Evolutionary conservation across 2,888 invertebrate species (phyloP), one percentile per base, ranked within the genome.

Genomic region (Gibbula magus): DNA sequence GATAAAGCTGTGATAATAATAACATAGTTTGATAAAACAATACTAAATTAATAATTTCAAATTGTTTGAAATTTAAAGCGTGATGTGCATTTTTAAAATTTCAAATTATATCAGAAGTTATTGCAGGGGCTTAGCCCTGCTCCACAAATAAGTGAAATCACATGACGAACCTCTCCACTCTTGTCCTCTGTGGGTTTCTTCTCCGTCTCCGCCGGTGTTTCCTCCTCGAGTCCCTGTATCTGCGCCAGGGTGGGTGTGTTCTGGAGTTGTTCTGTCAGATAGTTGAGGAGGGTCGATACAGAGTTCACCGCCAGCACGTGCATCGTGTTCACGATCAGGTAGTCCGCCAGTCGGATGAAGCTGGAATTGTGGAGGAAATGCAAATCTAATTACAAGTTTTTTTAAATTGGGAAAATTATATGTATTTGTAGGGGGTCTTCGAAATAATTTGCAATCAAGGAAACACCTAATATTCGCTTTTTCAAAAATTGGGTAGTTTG

Each of bases 251-350:
- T 85, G n/a, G 93, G 92, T 5, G 92, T 93, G 85, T 91, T 90
- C 84, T 90, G 89, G 39, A 93, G 87, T 80, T 93, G 93, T 74
- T 93, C 92, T 2, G 89, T 89, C 78, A 93, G 89, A 83, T 93
- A 92, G 87, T 91, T 92, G 52, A 93, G 88, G 70, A 93, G 81
- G 0, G 92, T 93, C n/a, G 91, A 91, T 45, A 93, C 92, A 0
- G 93, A 93, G 88, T 93, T 93, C 16, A 93, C 92, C 16, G 93
- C 93, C 85, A 93, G 85, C 29, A 93, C 91, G 80, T 93, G 93
- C 92, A 93, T 92, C 0, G 93, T 93, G 88, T 92, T 93, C 25
- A 93, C 92, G 61, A 93, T 92, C 81, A 93, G 88, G 86, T 93
- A 93, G 84, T 93, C 93, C 25, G 92, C 91, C 84, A 93, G 83